Evolutionary conservation across 2,797 vertebrate genomes (phyloP).

Genomic region (Pachyuromys duprasi): DNA sequence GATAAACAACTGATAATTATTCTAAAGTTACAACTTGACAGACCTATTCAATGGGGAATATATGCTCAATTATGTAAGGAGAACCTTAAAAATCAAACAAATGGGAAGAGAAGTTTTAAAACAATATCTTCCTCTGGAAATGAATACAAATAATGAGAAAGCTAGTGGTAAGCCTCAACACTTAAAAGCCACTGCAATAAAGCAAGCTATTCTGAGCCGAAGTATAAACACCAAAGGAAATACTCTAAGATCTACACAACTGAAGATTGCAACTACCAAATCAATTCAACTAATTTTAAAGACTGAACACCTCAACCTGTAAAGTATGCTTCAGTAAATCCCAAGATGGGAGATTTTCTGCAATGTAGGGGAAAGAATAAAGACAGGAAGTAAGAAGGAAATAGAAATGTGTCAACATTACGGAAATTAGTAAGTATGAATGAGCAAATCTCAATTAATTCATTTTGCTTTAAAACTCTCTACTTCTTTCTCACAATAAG

Average conservation of each 20-base stretch:
- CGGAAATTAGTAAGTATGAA: conserved; percentile 58
- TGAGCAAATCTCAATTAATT: conserved; percentile 15
- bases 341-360: not conserved
- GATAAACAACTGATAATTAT: conserved; percentile 52
- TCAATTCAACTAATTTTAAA: conserved; percentile 79
- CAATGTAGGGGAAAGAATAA: not conserved
- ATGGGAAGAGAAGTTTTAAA: not conserved
- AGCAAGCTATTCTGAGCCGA: conserved; percentile 78
- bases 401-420: conserved; percentile 16
- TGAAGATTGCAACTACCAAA: conserved; percentile 78
- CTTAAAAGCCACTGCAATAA: conserved; percentile 52
- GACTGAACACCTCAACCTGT: conserved; percentile 74
- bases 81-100: conserved; percentile 23
- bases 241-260: conserved; percentile 60
- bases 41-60: not conserved
- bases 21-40: conserved; percentile 36
- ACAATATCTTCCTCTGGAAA: conserved; percentile 71
- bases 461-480: conserved; percentile 66
- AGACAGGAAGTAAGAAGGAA: not conserved
- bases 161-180: conserved; percentile 70
- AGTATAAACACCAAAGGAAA: conserved; percentile 61
- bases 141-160: conserved; percentile 76
- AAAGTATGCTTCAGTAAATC: conserved; percentile 71
- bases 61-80: not conserved
- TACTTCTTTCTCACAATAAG: conserved; percentile 41